Conservation (phyloP, 1,140 invertebrate genomes). For the Tigriopus japonicus region DNA sequence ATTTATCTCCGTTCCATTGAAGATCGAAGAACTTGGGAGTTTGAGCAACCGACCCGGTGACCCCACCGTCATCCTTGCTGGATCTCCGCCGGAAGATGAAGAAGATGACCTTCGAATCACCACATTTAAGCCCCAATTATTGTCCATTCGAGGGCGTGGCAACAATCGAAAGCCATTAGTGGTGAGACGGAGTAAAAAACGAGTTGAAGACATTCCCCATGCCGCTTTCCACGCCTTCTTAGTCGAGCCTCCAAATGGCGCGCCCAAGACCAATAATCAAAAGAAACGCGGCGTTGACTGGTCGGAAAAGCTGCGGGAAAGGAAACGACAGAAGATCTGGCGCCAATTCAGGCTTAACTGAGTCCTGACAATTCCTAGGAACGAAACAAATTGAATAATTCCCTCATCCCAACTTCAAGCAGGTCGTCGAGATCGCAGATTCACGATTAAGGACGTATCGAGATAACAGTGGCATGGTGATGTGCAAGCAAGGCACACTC, state of each 20-base stretch:
- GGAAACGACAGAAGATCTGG: background rate
- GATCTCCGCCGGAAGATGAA: background rate
- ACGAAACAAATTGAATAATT: too few relatives aligned
- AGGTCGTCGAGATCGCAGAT: too few relatives aligned
- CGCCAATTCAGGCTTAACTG: background rate
- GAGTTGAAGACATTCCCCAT: too few relatives aligned
- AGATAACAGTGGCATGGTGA: too few relatives aligned
- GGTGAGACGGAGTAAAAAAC: too few relatives aligned
- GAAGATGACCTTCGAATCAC: too few relatives aligned
- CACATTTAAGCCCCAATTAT: background rate
- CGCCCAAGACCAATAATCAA: background rate
- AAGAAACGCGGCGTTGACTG: background rate
- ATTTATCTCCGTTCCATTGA: background rate
- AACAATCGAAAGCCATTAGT: too few relatives aligned
- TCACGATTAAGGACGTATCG: too few relatives aligned
- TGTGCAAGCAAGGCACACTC: too few relatives aligned
- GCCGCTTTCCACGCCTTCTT: background rate
- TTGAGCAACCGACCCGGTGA: background rate
- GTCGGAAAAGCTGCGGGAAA: background rate
- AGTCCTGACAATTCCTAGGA: too few relatives aligned
- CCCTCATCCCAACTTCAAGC: too few relatives aligned
- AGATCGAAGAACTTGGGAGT: background rate
- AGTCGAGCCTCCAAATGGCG: background rate
- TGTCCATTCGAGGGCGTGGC: background rate
- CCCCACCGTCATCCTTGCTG: background rate